phyloP scores from a whole-genome alignment of 2,113 vertebrate genomes.

The Corythornis cristatus region DNA sequence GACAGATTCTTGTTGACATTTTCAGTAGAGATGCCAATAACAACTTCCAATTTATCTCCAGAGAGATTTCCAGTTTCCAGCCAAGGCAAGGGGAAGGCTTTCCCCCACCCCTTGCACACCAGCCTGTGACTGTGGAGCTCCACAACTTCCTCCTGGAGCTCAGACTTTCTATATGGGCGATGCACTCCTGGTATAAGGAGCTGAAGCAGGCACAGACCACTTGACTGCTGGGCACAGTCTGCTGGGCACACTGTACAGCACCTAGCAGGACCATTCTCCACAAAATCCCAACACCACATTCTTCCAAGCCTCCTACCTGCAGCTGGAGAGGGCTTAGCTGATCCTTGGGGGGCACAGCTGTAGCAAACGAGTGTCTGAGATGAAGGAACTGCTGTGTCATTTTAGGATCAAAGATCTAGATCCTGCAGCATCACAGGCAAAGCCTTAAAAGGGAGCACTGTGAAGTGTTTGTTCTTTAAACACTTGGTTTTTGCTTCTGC shows the following conservation, averaged over 20 bases:
- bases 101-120: neutral
- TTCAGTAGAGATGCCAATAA: neutral
- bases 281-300: neutral
- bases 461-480: neutral
- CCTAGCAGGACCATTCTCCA: neutral
- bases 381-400: neutral
- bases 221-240: neutral
- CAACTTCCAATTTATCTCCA: neutral
- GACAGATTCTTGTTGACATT: slow-evolving; percentile 19
- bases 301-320: neutral
- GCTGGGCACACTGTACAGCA: neutral
- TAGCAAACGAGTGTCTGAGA: fast-evolving
- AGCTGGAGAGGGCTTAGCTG: neutral
- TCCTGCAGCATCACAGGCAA: neutral
- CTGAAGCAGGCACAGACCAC: neutral
- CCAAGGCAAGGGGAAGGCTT: neutral
- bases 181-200: fast-evolving
- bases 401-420: slow-evolving; percentile 6
- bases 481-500: neutral
- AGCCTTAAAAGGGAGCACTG: neutral
- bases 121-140: neutral
- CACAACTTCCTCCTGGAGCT: neutral
- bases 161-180: neutral
- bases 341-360: neutral
- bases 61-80: neutral